Conservation (phyloP, 2,888 invertebrate genomes). For the Herminia tarsipennalis region DNA sequence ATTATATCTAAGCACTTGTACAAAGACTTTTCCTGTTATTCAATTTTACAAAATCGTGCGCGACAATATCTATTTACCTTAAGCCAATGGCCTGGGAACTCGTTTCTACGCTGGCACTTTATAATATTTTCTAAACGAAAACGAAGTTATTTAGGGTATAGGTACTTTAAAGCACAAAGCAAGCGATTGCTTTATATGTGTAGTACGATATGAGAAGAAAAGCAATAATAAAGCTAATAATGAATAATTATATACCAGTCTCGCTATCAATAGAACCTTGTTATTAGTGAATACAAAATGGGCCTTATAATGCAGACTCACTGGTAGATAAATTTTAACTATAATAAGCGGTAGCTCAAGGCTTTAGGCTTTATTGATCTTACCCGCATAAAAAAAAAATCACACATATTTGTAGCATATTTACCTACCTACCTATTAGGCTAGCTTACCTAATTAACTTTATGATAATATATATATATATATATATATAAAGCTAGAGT, state of each 20-base stretch:
- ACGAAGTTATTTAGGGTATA: neutral
- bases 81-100: slow-evolving; percentile 31
- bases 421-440: no score
- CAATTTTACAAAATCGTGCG: slow-evolving; percentile 41
- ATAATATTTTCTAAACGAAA: slow-evolving; percentile 9
- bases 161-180: no score
- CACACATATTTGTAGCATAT: no score
- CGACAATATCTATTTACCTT: slow-evolving; percentile 23
- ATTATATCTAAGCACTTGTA: slow-evolving; percentile 8
- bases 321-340: no score
- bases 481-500: no score
- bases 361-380: no score
- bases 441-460: no score
- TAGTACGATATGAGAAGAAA: neutral
- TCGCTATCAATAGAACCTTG: slow-evolving; percentile 37
- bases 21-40: slow-evolving; percentile 31
- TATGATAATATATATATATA: no score
- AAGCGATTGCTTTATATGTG: no score
- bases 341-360: no score
- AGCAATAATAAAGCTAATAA: slow-evolving; percentile 21
- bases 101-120: slow-evolving; percentile 6
- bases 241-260: slow-evolving; percentile 28
- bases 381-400: no score
- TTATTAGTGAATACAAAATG: slow-evolving; percentile 41
- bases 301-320: no score